These are phyloP conservation scores for Morone saxatilis DNA, from an alignment of 2,113 vertebrate species.

Conservation along the genomic window DNA sequence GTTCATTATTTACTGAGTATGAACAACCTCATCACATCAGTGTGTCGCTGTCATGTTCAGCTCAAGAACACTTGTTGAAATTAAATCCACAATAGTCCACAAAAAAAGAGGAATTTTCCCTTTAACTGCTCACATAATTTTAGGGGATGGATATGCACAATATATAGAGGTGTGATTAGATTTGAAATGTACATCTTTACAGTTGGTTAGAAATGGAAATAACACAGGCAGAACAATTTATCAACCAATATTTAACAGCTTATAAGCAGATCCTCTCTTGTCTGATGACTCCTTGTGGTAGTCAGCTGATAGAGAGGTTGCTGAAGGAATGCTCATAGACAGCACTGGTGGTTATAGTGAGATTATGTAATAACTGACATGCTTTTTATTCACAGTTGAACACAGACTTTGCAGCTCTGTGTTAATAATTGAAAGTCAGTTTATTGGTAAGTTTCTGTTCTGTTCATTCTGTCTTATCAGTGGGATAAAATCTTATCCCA, in stretches of 20 bases:
- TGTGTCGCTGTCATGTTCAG: background rate
- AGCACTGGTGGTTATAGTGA: background rate
- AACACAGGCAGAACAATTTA: background rate
- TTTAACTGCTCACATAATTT: background rate
- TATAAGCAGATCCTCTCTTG: slow-evolving; percentile 1
- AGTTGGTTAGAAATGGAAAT: background rate
- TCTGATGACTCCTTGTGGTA: background rate
- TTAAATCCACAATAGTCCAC: background rate
- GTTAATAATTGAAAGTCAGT: background rate
- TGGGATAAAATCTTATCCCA: background rate
- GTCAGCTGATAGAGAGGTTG: slow-evolving; percentile 32
- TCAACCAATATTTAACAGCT: background rate
- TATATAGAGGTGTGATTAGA: background rate
- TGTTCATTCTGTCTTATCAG: background rate
- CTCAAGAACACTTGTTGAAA: background rate
- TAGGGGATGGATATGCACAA: background rate
- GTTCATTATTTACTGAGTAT: background rate
- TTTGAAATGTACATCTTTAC: background rate
- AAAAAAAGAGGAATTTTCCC: background rate
- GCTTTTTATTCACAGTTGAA: background rate
- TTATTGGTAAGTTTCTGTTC: too few relatives aligned
- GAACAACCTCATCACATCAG: background rate
- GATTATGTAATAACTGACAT: background rate
- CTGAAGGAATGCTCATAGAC: background rate
- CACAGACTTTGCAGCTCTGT: background rate